Percentiles rank a stretch among this genome's conserved stretches.
Evolutionary conservation across 2,888 invertebrate species (phyloP).

Genomic region (Drosophila putrida): DNA sequence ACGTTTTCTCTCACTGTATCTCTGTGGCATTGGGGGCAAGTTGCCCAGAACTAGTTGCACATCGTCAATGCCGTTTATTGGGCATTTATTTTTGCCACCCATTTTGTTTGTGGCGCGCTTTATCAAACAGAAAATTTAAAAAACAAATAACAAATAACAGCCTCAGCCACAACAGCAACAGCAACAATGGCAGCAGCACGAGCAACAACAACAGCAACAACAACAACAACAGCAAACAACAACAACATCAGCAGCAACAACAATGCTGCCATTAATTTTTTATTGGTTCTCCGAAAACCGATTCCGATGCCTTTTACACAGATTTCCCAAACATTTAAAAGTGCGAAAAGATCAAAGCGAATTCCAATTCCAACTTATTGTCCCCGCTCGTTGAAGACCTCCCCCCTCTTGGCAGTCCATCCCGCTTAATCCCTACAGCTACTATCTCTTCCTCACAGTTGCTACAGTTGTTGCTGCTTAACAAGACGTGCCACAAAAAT

Average conservation of each 20-base stretch:
- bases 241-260: constrained; percentile 48
- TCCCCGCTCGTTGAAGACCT: constrained; percentile 49
- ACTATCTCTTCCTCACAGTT: constrained; percentile 23
- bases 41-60: constrained; percentile 78
- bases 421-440: constrained; percentile 32
- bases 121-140: constrained; percentile 80
- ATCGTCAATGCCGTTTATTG: constrained; percentile 53
- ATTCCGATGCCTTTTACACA: constrained; percentile 76
- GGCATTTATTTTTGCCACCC: constrained; percentile 74
- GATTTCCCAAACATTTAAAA: constrained; percentile 81
- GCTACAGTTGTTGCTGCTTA: constrained; percentile 37
- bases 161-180: constrained; percentile 38
- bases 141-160: constrained; percentile 78
- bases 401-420: background rate
- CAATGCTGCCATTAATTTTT: constrained; percentile 75
- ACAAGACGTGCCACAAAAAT: constrained; percentile 53
- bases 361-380: constrained; percentile 78
- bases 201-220: constrained; percentile 35
- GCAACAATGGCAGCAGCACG: too few relatives aligned
- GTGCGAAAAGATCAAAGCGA: constrained; percentile 80
- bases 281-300: constrained; percentile 80
- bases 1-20: background rate
- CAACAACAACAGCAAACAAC: too few relatives aligned
- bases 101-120: constrained; percentile 78
- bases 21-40: constrained; percentile 29